Conservation (phyloP, 2,113 vertebrate species). For the Oryctolagus cuniculus region DNA sequence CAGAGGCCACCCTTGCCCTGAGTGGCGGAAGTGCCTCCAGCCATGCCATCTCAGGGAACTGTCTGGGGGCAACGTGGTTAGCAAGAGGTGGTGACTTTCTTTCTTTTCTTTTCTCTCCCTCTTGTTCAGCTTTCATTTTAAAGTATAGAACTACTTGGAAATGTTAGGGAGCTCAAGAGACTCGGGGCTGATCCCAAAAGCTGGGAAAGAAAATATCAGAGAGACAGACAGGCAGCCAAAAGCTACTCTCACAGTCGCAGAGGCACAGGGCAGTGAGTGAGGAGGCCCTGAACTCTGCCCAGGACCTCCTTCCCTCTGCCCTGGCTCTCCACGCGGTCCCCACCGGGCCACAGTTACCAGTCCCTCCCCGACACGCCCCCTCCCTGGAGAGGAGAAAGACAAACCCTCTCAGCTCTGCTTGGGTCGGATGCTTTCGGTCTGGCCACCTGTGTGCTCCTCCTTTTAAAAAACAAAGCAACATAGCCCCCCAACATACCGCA, state of each 20-base stretch:
- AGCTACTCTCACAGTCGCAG: background rate
- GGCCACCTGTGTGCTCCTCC: background rate
- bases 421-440: background rate
- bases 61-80: constrained; percentile 91
- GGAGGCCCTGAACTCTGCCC: background rate
- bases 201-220: background rate
- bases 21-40: background rate
- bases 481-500: background rate
- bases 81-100: constrained; percentile 90
- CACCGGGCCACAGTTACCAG: background rate
- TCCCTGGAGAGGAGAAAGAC: background rate
- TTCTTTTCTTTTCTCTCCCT: constrained; percentile 76
- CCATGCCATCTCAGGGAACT: background rate
- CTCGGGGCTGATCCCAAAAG: constrained; percentile 22
- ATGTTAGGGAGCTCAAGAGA: constrained; percentile 66
- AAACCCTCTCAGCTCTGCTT: background rate
- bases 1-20: constrained; percentile 62
- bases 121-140: constrained; percentile 91
- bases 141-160: constrained; percentile 89
- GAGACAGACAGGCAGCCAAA: background rate
- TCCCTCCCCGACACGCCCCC: background rate
- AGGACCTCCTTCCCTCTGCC: background rate
- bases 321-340: background rate
- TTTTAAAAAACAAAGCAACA: background rate
- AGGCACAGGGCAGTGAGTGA: too few relatives aligned